A percentile compares a stretch with the other conserved stretches of the same genome.
Evolutionary conservation across 2,888 invertebrate species (phyloP).

Genomic region (Platynereis dumerilii): DNA sequence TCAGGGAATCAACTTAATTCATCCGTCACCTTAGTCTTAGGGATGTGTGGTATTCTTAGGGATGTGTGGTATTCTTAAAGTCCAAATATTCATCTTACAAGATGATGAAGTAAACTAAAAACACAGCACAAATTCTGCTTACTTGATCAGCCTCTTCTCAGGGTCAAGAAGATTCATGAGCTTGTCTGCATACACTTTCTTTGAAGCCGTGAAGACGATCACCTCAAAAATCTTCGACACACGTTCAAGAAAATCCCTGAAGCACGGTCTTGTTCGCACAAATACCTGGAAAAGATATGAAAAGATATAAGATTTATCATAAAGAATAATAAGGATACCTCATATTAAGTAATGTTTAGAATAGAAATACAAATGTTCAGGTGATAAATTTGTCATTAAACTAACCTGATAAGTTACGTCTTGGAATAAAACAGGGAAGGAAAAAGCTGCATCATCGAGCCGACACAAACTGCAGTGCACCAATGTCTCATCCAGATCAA

Average conservation of each 20-base stretch:
- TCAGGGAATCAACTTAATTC: too few species aligned
- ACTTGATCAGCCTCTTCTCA: conserved; percentile 85
- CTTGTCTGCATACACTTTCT: conserved; percentile 93
- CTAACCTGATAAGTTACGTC: conserved; percentile 79
- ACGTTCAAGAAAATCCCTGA: conserved; percentile 88
- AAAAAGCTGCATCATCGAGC: conserved; percentile 88
- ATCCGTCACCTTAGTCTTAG: too few species aligned
- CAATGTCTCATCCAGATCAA: conserved; percentile 93
- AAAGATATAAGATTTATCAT: not conserved
- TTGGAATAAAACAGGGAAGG: conserved; percentile 90
- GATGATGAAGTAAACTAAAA: too few species aligned
- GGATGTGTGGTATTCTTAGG: too few species aligned
- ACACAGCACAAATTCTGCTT: too few species aligned
- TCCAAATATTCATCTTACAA: too few species aligned
- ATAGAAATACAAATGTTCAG: not conserved
- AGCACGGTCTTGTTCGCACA: conserved; percentile 88
- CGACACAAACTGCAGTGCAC: conserved; percentile 94
- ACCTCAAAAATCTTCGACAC: conserved; percentile 89
- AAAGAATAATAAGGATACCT: not conserved
- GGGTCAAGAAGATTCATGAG: conserved; percentile 91
- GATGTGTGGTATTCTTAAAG: too few species aligned
- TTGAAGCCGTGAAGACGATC: conserved; percentile 93
- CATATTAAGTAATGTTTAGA: not conserved
- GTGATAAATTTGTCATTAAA: not conserved
- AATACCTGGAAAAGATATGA: conserved; percentile 66